Evolutionary conservation across 2,888 invertebrate genomes (phyloP).

Genomic region (Laothoe populi): DNA sequence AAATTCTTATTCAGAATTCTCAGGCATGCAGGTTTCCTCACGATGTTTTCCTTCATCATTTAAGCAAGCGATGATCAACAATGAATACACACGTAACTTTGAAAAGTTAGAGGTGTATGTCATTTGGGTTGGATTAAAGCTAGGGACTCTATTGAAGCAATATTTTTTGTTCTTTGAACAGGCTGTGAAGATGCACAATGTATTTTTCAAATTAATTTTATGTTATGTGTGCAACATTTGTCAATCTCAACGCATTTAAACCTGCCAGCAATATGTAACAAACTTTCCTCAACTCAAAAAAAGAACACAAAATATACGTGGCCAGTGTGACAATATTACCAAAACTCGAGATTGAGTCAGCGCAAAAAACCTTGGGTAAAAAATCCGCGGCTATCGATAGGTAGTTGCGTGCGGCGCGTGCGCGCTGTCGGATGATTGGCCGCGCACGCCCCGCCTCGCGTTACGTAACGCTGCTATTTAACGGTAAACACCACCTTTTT

Average conservation of each 20-base stretch:
- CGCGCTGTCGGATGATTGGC: slow-evolving; percentile 67
- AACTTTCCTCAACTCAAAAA: slow-evolving; percentile 7
- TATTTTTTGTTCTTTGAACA: no score
- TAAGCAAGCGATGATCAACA: no score
- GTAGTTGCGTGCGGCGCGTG: slow-evolving; percentile 59
- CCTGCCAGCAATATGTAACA: not conserved
- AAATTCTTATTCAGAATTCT: no score
- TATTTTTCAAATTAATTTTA: not conserved
- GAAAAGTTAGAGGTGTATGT: no score
- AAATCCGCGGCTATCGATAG: slow-evolving; percentile 38
- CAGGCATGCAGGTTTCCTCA: no score
- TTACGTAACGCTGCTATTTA: slow-evolving; percentile 50
- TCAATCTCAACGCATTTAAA: not conserved
- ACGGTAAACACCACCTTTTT: slow-evolving; percentile 38
- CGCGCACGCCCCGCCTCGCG: slow-evolving; percentile 69
- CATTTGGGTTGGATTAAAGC: no score
- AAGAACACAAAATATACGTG: slow-evolving; percentile 3
- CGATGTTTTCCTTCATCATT: no score
- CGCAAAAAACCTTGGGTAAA: slow-evolving; percentile 16
- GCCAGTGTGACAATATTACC: slow-evolving; percentile 11
- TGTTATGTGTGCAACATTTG: not conserved
- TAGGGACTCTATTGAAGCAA: no score
- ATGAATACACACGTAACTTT: no score
- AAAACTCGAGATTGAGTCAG: slow-evolving; percentile 19
- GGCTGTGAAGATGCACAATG: no score